Evolutionary conservation across 92 coral and sea anemone species (phyloP), one percentile per base, ranked within the genome.

Genomic region (Siderastrea radians): DNA sequence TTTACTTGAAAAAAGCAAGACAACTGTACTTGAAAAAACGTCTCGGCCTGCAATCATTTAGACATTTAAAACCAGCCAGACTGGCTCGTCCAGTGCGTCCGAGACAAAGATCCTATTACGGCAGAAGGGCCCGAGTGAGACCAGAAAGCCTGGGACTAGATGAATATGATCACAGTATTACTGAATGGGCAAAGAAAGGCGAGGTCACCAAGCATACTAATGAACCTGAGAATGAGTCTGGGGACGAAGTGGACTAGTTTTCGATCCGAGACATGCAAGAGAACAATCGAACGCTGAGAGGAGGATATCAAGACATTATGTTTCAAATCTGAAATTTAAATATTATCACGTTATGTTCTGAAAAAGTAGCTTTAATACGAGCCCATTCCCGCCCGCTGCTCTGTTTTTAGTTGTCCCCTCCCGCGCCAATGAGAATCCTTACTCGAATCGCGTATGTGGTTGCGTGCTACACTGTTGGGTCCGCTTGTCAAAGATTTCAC

Each of bases 51-150:
- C 51, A 45, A 6, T 51, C 80, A 8, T 83, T 72, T 4, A 82
- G 75, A 69, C 53, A 68, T 9, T 7, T 64, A n/a, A 69, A 55
- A n/a, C 16, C 78, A n/a, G 55, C 47, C 16, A 72, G 66, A 61
- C 51, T 73, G 60, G 72, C 62, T 49, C 79, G 87, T 10, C 87
- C 87, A 17, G 71, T 83, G 44, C 87, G 72, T 26, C 87, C 87
- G 60, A 49, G 72, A 45, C 87, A 72, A 64, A 63, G 79, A 72
- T 83, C 87, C 49, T 60, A 19, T 45, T 72, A 83, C 58, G 26
- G 17, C n/a, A 74, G 72, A 62, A 60, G 58, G 3, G 46, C 78
- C n/a, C 59, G 78, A 17, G 48, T 59, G 19, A 61, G 44, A 74
- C 80, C 72, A 6, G 87, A 83, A 3, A 74, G 57, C 55, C 52